Percentiles rank a stretch among this genome's conserved stretches.
These are phyloP conservation scores for Agriopis aurantiaria DNA, from an alignment of 2,888 invertebrate species.

Conservation along the genomic window DNA sequence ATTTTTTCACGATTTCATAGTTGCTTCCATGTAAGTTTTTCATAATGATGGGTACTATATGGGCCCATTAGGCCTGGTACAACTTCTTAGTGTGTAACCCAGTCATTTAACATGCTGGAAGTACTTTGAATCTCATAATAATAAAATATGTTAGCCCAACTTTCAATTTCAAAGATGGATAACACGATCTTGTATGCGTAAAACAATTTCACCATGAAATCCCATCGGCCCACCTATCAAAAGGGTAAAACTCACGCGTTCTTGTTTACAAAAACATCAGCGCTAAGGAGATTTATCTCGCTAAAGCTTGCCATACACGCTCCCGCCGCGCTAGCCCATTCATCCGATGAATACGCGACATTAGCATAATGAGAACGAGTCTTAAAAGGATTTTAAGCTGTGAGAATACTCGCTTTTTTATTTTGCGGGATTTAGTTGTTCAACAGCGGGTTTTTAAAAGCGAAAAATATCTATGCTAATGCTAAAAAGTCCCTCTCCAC, in stretches of 20 bases:
- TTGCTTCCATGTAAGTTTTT: no score
- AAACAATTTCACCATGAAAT: slow-evolving; percentile 6
- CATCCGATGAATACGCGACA: slow-evolving; percentile 61
- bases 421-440: slow-evolving; percentile 26
- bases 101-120: not conserved
- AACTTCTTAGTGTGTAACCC: not conserved
- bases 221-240: slow-evolving; percentile 21
- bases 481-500: no score
- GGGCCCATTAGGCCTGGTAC: no score
- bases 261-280: slow-evolving; percentile 38
- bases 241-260: slow-evolving; percentile 32
- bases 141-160: no score
- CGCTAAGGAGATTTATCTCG: slow-evolving; percentile 59
- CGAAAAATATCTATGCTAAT: not conserved
- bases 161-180: no score
- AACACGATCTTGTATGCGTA: not conserved
- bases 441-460: slow-evolving; percentile 2
- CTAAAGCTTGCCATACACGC: slow-evolving; percentile 51
- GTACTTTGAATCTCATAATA: no score
- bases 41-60: no score
- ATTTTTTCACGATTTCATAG: no score
- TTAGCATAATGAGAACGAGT: slow-evolving; percentile 69
- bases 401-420: slow-evolving; percentile 31
- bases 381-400: slow-evolving; percentile 62
- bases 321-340: slow-evolving; percentile 46